Conservation (phyloP, 2,888 invertebrate genomes). For the Vanessa cardui region DNA sequence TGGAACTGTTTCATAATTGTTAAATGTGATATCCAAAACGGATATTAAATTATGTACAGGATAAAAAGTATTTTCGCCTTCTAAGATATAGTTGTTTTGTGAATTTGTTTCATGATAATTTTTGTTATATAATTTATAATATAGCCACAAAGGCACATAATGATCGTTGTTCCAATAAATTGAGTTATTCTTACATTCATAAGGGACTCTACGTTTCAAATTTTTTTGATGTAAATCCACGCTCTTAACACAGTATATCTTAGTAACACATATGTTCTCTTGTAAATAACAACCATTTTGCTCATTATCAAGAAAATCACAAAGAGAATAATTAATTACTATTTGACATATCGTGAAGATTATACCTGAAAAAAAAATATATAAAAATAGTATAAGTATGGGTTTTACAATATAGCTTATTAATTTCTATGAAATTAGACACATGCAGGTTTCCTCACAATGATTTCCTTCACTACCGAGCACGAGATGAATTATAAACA, state of each 20-base stretch:
- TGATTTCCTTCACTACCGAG: too few species aligned
- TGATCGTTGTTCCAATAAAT: rapidly evolving
- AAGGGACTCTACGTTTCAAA: neutral
- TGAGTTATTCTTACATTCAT: neutral
- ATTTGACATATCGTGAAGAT: neutral
- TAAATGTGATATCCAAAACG: slow-evolving; percentile 52
- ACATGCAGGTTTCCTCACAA: too few species aligned
- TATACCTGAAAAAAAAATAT: slow-evolving; percentile 12
- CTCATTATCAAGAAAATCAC: neutral
- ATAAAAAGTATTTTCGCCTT: neutral
- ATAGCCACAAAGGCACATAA: neutral
- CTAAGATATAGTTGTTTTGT: too few species aligned
- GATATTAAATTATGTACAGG: slow-evolving; percentile 26
- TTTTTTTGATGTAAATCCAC: too few species aligned
- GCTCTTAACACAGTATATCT: neutral
- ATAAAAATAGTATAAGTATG: neutral
- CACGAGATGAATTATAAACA: too few species aligned
- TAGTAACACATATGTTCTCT: neutral
- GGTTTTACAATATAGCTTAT: too few species aligned
- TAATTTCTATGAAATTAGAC: too few species aligned
- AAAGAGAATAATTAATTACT: neutral
- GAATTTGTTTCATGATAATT: too few species aligned
- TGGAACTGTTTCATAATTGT: slow-evolving; percentile 46
- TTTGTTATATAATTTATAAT: neutral
- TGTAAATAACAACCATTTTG: neutral